Base-by-base conservation (phyloP, 2,113 vertebrate genomes). In the Perca schrenkii region DNA sequence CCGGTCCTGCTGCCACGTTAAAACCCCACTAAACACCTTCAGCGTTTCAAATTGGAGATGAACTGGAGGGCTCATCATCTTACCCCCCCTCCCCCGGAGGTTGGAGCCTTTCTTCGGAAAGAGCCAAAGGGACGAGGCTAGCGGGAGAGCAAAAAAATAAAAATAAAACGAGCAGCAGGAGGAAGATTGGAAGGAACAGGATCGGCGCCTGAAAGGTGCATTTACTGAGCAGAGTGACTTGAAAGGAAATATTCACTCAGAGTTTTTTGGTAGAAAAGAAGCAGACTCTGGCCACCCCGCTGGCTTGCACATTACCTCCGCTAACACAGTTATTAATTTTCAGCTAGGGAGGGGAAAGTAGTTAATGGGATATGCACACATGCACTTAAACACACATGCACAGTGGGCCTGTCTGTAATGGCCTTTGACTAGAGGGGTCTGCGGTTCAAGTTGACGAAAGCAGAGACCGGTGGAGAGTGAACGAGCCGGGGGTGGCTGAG, bases 391-490 rank as follows among this genome's bases (percentile, higher is more conserved):
- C 78, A 80, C 77, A 69, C 74, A 60, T 62, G 49, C 72, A 36
- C 74, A 87, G 70, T 77, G 79, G 69, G 61, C 36, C 58, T 52
- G 76, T 62, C 65, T 84, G 49, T 72, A 43, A 76, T n/a, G 74
- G 85, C 77, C 64, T 88, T 54, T 70, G 63, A 84, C 28, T 8
- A 5, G 47, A 84, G 10, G 69, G 12, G 69, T 63, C 75, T 83
- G 64, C 56, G 82, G 87, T 86, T 91, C 88, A 93, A 90, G 92
- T 93, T 93, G 89, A 89, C 22, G 43, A 90, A 91, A 89, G 82
- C 73, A 58, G 77, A 77, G 70, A 81, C 66, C 73, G 63, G 87
- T 43, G 60, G 82, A 50, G 78, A 88, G 79, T 50, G 82, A 83
- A 84, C 57, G 49, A 80, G 74, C 82, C 68, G 28, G 58, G 58